Evolutionary conservation across 2,888 invertebrate genomes (phyloP), one percentile per base, ranked within the genome.

Genomic region (Drosophila hawaiiensis): DNA sequence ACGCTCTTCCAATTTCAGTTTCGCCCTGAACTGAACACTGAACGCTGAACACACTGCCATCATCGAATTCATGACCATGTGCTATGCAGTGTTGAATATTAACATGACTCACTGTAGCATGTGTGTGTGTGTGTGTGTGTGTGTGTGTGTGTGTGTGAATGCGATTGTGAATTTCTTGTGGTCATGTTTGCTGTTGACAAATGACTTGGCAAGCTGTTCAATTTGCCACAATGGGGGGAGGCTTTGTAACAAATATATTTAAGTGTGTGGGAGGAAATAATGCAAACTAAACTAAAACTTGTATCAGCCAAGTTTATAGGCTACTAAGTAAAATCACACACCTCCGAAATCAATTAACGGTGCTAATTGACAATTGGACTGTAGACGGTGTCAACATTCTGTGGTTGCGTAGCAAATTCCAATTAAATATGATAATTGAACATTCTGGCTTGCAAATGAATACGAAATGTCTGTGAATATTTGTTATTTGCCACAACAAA

Each of bases 1-100:
- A 88, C 70, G 77, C 68, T 73, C 68, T 59, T 76, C 54, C 73
- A 56, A 76, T 74, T 80, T 78, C 59, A 54, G 56, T 52, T 47
- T 63, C 37, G 55, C 74, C 74, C 55, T 74, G 68, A 59, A 66
- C 63, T 28, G 37, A 55, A 37, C 37, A 35, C 19, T 25, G 35
- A 55, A 37, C 37, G 19, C 25, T 19, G 35, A 43, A n/a, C 47
- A 25, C 47, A 16, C 16, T 9, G 22, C 47, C 47, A 22, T 47
- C 47, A 56, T 68, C 71, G 61, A 71, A 84, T 75, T 82, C 82
- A 82, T 64, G 84, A 78, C 70, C 86, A 73, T 80, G 63, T 56
- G 37, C 50, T 28, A 5, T 76, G 68, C 67, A 69, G 61, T 63
- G 58, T 63, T 59, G 29, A 56, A 58, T 59, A 71, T 58, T 68